These are phyloP conservation scores for Oostethus manadensis DNA, from an alignment of 2,113 vertebrate species.

Conservation along the genomic window DNA sequence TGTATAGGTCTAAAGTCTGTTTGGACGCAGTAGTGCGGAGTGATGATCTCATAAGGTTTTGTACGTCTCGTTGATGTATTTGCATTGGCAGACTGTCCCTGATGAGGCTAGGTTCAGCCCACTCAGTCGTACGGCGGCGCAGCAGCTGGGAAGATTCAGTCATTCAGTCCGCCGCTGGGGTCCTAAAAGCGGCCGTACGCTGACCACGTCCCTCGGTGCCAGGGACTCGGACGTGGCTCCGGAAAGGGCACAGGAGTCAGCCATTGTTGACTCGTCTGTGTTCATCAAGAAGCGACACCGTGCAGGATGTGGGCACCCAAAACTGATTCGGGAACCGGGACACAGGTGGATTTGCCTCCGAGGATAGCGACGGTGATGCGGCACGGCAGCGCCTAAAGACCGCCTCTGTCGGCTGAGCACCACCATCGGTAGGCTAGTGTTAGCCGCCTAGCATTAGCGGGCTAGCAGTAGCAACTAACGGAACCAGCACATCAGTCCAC, in stretches of 20 bases:
- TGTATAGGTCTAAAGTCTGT: too few species aligned
- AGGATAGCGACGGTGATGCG: constrained; percentile 61
- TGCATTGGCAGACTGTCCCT: constrained; percentile 56
- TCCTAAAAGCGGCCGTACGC: background rate
- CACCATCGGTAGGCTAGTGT: constrained; percentile 19
- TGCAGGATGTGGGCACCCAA: constrained; percentile 44
- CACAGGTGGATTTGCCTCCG: constrained; percentile 39
- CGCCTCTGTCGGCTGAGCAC: constrained; percentile 34
- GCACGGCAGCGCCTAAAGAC: constrained; percentile 29
- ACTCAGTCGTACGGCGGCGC: constrained; percentile 45
- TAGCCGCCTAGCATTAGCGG: constrained; percentile 32
- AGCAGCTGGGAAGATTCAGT: constrained; percentile 30
- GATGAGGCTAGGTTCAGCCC: constrained; percentile 8
- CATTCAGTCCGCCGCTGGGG: constrained; percentile 12
- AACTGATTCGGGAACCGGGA: constrained; percentile 17
- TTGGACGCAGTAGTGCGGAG: too few species aligned
- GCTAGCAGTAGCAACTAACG: constrained; percentile 41
- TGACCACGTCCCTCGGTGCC: background rate
- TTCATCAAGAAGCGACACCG: background rate
- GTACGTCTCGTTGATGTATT: background rate
- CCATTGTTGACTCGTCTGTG: background rate
- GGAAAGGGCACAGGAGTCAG: background rate
- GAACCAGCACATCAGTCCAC: background rate
- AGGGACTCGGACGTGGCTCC: background rate
- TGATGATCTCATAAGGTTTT: background rate